Percentiles rank a stretch among this genome's conserved stretches.
Conservation (phyloP, 2,888 invertebrate genomes). For the Scelioninae gen. 1 region DNA sequence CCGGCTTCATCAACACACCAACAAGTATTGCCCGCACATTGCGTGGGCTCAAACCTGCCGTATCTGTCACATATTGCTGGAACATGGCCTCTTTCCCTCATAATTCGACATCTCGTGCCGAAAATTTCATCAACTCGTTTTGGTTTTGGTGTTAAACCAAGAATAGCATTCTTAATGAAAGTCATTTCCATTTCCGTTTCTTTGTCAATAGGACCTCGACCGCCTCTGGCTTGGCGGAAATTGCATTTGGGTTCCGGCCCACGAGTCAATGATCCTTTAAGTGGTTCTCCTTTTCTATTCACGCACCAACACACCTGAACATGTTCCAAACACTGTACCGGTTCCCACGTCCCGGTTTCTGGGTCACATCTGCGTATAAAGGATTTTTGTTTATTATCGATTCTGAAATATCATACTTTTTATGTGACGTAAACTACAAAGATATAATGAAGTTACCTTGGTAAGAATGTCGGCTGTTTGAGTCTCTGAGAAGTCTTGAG, state of each 20-base stretch:
- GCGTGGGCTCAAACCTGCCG: constrained; percentile 90
- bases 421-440: neutral
- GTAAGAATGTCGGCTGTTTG: constrained; percentile 91
- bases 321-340: constrained; percentile 91
- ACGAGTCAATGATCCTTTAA: constrained; percentile 91
- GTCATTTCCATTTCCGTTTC: constrained; percentile 79
- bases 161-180: constrained; percentile 71
- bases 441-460: constrained; percentile 83
- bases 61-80: constrained; percentile 88
- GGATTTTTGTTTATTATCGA: constrained; percentile 23
- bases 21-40: constrained; percentile 89
- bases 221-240: constrained; percentile 90
- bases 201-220: constrained; percentile 79
- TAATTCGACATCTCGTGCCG: constrained; percentile 86
- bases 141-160: constrained; percentile 74
- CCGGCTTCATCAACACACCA: constrained; percentile 96
- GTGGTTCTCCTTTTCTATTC: constrained; percentile 91
- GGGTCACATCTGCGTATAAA: constrained; percentile 86
- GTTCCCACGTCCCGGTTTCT: constrained; percentile 90
- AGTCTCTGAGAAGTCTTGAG: constrained; percentile 89
- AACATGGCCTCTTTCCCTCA: constrained; percentile 84
- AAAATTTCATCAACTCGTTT: constrained; percentile 82
- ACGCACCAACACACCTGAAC: constrained; percentile 95
- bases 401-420: constrained; percentile 15
- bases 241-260: constrained; percentile 91